Conservation (phyloP, 2,888 invertebrate genomes). For the Parelbella ahira region DNA sequence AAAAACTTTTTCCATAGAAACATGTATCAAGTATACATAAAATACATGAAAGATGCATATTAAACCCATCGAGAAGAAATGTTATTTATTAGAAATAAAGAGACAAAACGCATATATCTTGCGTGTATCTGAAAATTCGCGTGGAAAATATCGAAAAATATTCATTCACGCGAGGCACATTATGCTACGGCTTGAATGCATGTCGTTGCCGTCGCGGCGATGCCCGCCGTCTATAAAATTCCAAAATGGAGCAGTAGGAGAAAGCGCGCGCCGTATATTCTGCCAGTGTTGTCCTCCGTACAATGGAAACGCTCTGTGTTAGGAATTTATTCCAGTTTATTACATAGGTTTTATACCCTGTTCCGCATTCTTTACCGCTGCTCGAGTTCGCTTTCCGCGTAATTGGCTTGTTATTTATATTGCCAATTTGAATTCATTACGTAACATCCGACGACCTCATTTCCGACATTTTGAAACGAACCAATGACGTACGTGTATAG, state of each 20-base stretch:
- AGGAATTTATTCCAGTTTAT: conserved; percentile 46
- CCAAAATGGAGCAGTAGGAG: conserved; percentile 48
- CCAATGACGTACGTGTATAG: no score
- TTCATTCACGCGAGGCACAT: conserved; percentile 42
- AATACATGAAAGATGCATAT: no score
- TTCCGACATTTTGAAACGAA: conserved; percentile 17
- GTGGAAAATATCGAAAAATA: conserved; percentile 39
- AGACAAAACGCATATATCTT: no score
- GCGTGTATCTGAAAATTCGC: conserved; percentile 37
- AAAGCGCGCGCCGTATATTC: conserved; percentile 44
- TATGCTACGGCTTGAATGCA: conserved; percentile 39
- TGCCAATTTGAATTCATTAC: conserved; percentile 30
- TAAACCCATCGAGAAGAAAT: no score
- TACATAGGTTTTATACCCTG: conserved; percentile 29
- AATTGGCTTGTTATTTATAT: conserved; percentile 29
- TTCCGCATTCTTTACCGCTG: conserved; percentile 25
- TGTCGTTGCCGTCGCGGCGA: conserved; percentile 31
- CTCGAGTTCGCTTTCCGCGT: conserved; percentile 25
- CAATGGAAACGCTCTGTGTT: conserved; percentile 41
- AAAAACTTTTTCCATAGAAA: no score
- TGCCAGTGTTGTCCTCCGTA: conserved; percentile 41
- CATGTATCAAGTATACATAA: no score
- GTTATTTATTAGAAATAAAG: no score
- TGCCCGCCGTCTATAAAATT: conserved; percentile 47
- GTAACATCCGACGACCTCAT: conserved; percentile 21